Evolutionary conservation across 1,140 invertebrate genomes (phyloP), one percentile per base, ranked within the genome.

Genomic region (Anoplolepis gracilipes): DNA sequence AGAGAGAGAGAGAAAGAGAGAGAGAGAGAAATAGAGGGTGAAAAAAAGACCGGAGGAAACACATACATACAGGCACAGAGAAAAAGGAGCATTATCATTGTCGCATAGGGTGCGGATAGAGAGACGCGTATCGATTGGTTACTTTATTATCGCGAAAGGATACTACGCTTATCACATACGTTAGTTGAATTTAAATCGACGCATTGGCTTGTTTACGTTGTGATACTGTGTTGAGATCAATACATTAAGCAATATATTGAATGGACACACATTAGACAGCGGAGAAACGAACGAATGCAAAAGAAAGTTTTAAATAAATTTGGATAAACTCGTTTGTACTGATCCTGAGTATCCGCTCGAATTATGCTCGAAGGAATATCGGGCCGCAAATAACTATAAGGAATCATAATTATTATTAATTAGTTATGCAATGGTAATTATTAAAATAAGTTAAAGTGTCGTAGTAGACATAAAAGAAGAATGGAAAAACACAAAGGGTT

Each of bases 111-210:
- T 85, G 85, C 62, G 75, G 62, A 78, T 77, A 76, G 36, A 65
- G 42, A 59, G 39, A 53, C 73, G 87, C 84, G 84, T 89, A 88
- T 89, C 87, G 87, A 92, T 93, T 91, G 90, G 85, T 92, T 91
- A 90, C 86, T 91, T 92, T 90, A 92, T 93, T 92, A 91, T 85
- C 81, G 85, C 53, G 65, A 77, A 81, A 33, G 7, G 73, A 82
- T 59, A 86, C 42, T n/a, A 77, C 55, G 53, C 81, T 76, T 57
- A 62, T 59, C 19, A 84, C 59, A 65, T 76, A 86, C 91, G 85
- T 91, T 92, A 91, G 90, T 92, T 88, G 36, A 92, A 89, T 90
- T 91, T 81, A 28, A 57, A 65, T 79, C 65, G 75, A 84, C 55
- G 85, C 30, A n/a, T 67, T 78, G 30, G 33, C 46, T 61, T 49